Conservation (phyloP, 2,113 vertebrate species). For the Syngnathoides biaculeatus region DNA sequence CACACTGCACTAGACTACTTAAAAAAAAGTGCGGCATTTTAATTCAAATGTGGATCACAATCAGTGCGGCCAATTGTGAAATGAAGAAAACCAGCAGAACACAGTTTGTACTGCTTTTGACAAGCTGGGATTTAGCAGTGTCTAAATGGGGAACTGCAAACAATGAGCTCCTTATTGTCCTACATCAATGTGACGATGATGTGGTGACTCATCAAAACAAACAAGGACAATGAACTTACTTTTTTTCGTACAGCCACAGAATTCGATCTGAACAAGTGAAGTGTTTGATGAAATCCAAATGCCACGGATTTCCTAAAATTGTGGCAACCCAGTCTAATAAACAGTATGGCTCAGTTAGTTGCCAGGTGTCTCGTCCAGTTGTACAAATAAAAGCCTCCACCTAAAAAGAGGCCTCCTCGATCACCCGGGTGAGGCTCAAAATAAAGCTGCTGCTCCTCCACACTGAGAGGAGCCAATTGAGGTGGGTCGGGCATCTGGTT, state of each 20-base stretch:
- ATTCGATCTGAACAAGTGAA: constrained; percentile 19
- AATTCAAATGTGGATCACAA: neutral
- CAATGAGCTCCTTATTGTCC: constrained; percentile 3
- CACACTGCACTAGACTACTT: neutral
- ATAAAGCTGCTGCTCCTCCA: no score
- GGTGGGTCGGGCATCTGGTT: no score
- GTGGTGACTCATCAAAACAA: constrained; percentile 13
- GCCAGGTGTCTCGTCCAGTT: no score
- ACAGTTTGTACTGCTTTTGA: constrained; percentile 5
- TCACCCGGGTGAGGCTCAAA: no score
- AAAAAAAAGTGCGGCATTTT: neutral
- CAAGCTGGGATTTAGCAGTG: constrained; percentile 5
- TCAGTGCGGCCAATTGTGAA: neutral
- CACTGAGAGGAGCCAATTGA: no score
- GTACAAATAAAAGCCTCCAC: no score
- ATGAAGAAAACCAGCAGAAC: neutral
- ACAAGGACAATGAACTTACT: neutral
- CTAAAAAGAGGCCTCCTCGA: no score
- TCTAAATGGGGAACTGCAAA: constrained; percentile 3
- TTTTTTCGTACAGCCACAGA: constrained; percentile 6
- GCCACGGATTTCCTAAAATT: neutral
- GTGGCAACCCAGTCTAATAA: neutral
- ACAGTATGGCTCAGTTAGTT: neutral
- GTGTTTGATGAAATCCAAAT: constrained; percentile 1
- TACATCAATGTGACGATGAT: neutral